Conservation (phyloP, 2,113 vertebrate genomes). For the Pionites leucogaster region DNA sequence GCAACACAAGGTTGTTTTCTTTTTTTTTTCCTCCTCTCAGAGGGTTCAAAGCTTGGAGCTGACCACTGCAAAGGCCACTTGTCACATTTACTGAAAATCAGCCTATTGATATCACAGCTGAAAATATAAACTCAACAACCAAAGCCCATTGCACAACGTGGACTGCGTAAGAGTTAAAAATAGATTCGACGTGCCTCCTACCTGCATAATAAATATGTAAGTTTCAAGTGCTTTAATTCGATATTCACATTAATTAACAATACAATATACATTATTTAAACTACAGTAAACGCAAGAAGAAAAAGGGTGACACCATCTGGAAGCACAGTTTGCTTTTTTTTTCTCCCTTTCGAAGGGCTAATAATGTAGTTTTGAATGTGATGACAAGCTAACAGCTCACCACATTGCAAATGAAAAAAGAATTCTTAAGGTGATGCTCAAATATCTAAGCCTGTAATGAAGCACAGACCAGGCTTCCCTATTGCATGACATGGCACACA, state of each 20-base stretch:
- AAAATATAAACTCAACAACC: conserved; percentile 77
- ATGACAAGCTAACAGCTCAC: conserved; percentile 72
- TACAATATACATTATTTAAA: conserved; percentile 88
- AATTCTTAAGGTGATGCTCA: conserved; percentile 76
- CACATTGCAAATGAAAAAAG: conserved; percentile 69
- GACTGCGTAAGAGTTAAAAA: conserved; percentile 84
- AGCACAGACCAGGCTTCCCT: conserved; percentile 73
- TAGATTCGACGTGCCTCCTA: conserved; percentile 82
- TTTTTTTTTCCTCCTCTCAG: conserved; percentile 64
- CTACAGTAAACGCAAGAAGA: conserved; percentile 77
- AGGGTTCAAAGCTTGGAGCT: conserved; percentile 80
- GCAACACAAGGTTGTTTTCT: conserved; percentile 60
- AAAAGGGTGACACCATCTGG: conserved; percentile 79
- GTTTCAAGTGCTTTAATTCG: conserved; percentile 84
- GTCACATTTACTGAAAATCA: conserved; percentile 83
- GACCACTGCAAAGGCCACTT: conserved; percentile 84
- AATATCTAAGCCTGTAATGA: conserved; percentile 73
- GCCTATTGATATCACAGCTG: conserved; percentile 76
- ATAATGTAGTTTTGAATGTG: conserved; percentile 75
- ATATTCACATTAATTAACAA: conserved; percentile 89
- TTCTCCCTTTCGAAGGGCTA: conserved; percentile 57
- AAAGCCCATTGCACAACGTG: conserved; percentile 70
- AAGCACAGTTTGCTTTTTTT: conserved; percentile 75
- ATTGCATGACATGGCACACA: conserved; percentile 76
- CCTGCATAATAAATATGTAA: conserved; percentile 86